Conservation (phyloP, 1,140 invertebrate species). For the Schlechtendalia chinensis region DNA sequence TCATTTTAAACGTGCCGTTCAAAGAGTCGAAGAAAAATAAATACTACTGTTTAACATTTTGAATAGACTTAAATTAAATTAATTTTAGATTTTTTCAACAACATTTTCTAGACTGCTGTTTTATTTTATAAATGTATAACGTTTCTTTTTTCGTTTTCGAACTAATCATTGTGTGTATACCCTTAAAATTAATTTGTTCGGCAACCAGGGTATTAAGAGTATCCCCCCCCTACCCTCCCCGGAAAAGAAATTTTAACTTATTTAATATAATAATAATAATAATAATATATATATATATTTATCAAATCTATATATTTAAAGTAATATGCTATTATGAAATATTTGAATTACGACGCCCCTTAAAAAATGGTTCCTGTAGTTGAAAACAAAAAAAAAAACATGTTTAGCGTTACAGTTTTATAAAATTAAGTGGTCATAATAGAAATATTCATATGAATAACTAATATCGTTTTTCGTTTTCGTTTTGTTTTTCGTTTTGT, state of each 20-base stretch:
- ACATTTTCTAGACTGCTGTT: constrained; percentile 36
- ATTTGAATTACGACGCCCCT: not conserved
- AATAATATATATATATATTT: not conserved
- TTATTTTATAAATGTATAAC: constrained; percentile 16
- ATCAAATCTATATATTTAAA: not conserved
- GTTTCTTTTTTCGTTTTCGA: constrained; percentile 10
- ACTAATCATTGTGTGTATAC: constrained; percentile 32
- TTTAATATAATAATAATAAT: too few species aligned
- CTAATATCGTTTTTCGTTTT: constrained; percentile 20
- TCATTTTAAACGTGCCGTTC: not conserved
- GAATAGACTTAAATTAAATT: constrained; percentile 4
- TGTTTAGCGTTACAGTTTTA: constrained; percentile 16
- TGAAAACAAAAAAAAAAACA: not conserved
- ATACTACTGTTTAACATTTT: constrained; percentile 11
- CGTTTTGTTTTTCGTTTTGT: constrained; percentile 27
- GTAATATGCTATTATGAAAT: not conserved
- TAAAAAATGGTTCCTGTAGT: constrained; percentile 39
- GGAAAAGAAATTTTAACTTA: constrained; percentile 28
- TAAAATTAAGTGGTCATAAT: constrained; percentile 1
- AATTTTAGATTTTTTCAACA: constrained; percentile 9
- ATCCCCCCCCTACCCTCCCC: too few species aligned
- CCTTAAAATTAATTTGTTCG: constrained; percentile 26
- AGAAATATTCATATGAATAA: constrained; percentile 29
- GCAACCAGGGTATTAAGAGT: constrained; percentile 35
- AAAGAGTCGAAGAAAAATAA: not conserved